Evolutionary conservation across 2,888 invertebrate genomes (phyloP).

Genomic region (Pachydiplax longipennis): DNA sequence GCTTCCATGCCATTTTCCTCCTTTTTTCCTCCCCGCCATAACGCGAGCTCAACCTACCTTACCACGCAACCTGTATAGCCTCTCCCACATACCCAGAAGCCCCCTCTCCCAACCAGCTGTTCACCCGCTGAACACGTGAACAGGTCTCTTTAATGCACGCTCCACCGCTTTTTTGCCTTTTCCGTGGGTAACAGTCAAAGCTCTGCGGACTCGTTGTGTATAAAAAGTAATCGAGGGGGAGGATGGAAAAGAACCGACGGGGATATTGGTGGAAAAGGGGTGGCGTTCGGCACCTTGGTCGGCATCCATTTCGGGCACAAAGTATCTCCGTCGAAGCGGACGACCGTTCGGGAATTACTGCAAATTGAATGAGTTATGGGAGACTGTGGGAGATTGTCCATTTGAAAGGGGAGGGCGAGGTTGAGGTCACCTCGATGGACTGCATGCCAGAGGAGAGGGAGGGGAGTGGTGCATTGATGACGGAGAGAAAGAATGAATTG

Average conservation of each 20-base stretch:
- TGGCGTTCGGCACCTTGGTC: too few species aligned
- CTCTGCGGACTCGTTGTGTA: neutral
- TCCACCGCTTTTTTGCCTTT: neutral
- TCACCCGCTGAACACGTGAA: constrained; percentile 30
- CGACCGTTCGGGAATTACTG: neutral
- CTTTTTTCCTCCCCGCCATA: neutral
- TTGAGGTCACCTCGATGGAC: neutral
- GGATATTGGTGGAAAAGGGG: neutral
- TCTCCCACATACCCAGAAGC: neutral
- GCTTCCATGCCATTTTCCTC: neutral
- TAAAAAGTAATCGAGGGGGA: neutral
- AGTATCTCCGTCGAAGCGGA: neutral
- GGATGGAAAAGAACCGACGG: neutral
- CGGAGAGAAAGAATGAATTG: neutral
- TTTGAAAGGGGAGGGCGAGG: neutral
- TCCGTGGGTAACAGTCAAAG: constrained; percentile 4
- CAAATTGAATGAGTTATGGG: too few species aligned
- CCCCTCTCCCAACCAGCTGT: neutral
- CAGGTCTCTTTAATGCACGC: neutral
- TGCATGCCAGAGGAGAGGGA: neutral
- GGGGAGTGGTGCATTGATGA: neutral
- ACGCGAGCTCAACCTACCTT: neutral
- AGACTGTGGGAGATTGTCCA: too few species aligned
- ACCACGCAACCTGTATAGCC: neutral
- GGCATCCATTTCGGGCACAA: neutral